Conservation (phyloP, 2,888 invertebrate genomes). For the Apocheima hispidaria region DNA sequence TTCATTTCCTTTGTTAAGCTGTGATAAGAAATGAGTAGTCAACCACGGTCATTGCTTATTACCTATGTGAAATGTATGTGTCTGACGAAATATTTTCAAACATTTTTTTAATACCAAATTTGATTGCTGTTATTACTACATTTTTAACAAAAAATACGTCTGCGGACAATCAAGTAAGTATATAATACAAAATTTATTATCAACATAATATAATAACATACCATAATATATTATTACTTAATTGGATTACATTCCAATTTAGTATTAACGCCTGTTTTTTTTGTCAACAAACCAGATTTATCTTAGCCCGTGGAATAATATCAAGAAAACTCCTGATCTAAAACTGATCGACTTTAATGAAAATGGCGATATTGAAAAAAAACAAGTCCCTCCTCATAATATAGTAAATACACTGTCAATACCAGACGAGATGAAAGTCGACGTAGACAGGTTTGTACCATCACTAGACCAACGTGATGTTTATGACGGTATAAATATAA, state of each 20-base stretch:
- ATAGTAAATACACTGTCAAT: constrained; percentile 43
- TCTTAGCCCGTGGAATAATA: constrained; percentile 64
- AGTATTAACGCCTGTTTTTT: background rate
- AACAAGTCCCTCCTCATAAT: constrained; percentile 36
- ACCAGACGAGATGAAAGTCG: constrained; percentile 2
- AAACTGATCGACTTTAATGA: constrained; percentile 61
- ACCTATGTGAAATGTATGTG: constrained; percentile 33
- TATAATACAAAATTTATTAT: background rate
- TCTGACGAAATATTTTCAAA: constrained; percentile 10
- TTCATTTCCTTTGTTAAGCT: constrained; percentile 39
- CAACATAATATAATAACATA: background rate
- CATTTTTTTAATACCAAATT: constrained; percentile 22
- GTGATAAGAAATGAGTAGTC: constrained; percentile 43
- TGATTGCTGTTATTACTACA: constrained; percentile 18
- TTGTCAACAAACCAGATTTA: constrained; percentile 40
- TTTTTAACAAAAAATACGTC: constrained; percentile 14
- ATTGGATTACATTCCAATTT: background rate
- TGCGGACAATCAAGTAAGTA: constrained; percentile 26
- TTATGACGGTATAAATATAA: constrained; percentile 2
- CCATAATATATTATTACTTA: background rate
- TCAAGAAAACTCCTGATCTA: constrained; percentile 42
- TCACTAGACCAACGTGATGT: background rate
- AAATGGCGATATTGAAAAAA: constrained; percentile 53
- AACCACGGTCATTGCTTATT: constrained; percentile 15
- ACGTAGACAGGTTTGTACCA: background rate